Base-by-base conservation (phyloP, 2,888 invertebrate genomes). In the Drosophila paranaensis region DNA sequence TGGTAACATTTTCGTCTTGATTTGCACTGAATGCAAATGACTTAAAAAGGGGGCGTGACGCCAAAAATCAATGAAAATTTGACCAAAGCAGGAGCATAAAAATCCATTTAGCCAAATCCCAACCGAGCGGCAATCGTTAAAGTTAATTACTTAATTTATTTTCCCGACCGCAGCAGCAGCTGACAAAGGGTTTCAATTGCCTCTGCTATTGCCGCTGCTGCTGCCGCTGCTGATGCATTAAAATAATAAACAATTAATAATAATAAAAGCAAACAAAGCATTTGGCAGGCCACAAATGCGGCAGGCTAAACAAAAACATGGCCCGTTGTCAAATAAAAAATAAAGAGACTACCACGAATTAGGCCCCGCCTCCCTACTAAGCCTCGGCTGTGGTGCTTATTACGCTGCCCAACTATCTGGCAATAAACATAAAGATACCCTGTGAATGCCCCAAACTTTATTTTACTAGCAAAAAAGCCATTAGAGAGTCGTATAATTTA, bases 81-180 rank as follows among this genome's bases (percentile, higher is more conserved):
- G 14, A 37, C 50, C 51, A 71, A 61, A 48, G 56, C n/a, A 40
- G 58, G 51, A 60, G 69, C 73, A 65, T 69, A 48, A 60, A 75
- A 62, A 65, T 71, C 43, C 58, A 71, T 60, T 65, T 60, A 61
- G 57, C 48, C 46, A 54, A 73, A 77, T 60, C 50, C 42, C 30
- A 76, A 60, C 55, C 72, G 55, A 77, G 69, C 43, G 73, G 54
- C 56, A 66, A 68, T 66, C 73, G 69, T 79, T 79, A 81, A 81
- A 81, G 79, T 79, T 80, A 80, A 80, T 81, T 80, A 81, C 76
- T 81, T 79, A 81, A 80, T 81, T 80, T 79, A 81, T 80, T 79
- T 71, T 60, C n/a, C 61, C 63, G 62, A 72, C 79, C 67, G 51
- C 77, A 77, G 71, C 69, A 64, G 42, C 74, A 80, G 79, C 54